A percentile compares a stretch with the other conserved stretches of the same genome.
Conservation (phyloP, 2,888 invertebrate species). For the Fragum whitleyi region DNA sequence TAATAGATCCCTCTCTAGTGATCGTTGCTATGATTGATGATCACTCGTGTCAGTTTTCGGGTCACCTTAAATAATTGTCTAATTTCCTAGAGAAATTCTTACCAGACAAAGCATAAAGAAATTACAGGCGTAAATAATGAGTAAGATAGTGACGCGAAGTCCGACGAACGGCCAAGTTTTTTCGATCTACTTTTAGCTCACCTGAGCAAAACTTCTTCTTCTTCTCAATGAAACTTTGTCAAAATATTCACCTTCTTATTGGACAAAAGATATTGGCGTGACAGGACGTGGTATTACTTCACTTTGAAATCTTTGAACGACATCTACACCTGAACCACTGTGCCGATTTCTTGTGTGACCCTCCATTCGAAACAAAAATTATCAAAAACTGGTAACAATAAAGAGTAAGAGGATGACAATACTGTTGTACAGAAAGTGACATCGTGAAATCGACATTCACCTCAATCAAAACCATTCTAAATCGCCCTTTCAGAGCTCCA, state of each 20-base stretch:
- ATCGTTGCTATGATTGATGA: constrained; percentile 43
- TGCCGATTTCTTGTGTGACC: too few relatives aligned
- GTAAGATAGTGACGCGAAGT: constrained; percentile 72
- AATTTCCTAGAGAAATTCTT: constrained; percentile 76
- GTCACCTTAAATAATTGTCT: constrained; percentile 59
- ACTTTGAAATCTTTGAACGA: constrained; percentile 73
- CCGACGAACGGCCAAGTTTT: constrained; percentile 65
- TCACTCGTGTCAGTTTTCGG: constrained; percentile 27
- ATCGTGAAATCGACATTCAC: too few relatives aligned
- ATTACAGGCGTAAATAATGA: constrained; percentile 77
- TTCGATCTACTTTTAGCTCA: constrained; percentile 31
- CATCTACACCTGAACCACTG: too few relatives aligned
- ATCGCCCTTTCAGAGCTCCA: too few relatives aligned
- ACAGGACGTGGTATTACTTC: constrained; percentile 46
- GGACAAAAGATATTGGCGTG: constrained; percentile 25
- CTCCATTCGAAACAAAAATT: too few relatives aligned
- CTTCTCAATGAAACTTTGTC: too few relatives aligned
- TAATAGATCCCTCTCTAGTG: constrained; percentile 44
- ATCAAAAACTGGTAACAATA: too few relatives aligned
- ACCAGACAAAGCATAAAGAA: constrained; percentile 81
- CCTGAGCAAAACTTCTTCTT: too few relatives aligned
- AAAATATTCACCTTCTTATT: constrained; percentile 64
- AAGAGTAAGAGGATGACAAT: too few relatives aligned
- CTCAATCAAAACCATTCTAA: too few relatives aligned
- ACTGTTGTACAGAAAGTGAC: too few relatives aligned